phyloP scores from a whole-genome alignment of 2,113 vertebrate genomes.

The Nothoprocta pentlandii region DNA sequence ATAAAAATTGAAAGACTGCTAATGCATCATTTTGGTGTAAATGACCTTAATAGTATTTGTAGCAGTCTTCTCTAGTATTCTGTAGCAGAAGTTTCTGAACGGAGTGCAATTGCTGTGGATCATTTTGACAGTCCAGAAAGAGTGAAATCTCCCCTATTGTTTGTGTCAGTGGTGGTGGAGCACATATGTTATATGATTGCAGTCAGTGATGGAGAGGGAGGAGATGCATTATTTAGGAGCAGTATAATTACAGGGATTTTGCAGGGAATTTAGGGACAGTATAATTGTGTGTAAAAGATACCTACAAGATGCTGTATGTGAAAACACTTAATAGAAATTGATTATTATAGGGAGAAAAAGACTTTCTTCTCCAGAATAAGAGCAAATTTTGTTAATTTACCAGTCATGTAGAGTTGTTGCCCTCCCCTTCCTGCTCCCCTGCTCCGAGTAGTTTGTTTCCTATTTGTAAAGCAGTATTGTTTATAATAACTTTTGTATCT shows the following conservation, averaged over 20 bases:
- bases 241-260: neutral
- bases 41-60: constrained; percentile 1
- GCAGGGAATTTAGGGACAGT: constrained; percentile 5
- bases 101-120: neutral
- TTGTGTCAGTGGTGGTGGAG: neutral
- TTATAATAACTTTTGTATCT: constrained; percentile 10
- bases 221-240: constrained; percentile 32
- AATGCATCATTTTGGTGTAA: neutral
- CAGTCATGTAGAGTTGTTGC: neutral
- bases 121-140: neutral
- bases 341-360: neutral
- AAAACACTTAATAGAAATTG: neutral
- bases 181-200: neutral
- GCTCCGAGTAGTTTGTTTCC: neutral
- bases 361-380: neutral
- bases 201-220: neutral
- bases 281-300: constrained; percentile 39
- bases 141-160: neutral
- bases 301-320: neutral
- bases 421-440: too few species aligned
- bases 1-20: constrained; percentile 4
- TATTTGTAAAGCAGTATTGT: neutral
- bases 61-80: neutral
- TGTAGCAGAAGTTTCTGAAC: neutral
- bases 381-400: neutral